Evolutionary conservation across 2,888 invertebrate species (phyloP).

Genomic region (Drosophila paramelanica): DNA sequence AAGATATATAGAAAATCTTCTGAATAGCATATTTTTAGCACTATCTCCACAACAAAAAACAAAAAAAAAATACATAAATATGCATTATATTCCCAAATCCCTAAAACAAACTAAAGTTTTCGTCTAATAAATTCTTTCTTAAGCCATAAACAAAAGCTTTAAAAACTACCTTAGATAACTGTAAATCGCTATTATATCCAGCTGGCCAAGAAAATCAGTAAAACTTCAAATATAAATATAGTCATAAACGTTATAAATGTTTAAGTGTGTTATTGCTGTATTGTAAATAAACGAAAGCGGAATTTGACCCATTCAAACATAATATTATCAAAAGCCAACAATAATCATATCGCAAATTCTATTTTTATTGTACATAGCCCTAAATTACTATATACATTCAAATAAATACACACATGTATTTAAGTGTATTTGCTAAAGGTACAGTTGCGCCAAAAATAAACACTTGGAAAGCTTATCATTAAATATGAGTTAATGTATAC

Average conservation of each 20-base stretch:
- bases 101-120: constrained; percentile 1
- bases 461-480: constrained; percentile 49
- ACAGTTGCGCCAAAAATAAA: constrained; percentile 58
- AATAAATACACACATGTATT: not conserved
- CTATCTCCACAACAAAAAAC: no score
- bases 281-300: not conserved
- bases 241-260: constrained; percentile 18
- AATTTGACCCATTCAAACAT: not conserved
- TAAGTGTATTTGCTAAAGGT: constrained; percentile 24
- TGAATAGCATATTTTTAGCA: not conserved
- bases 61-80: not conserved
- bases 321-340: constrained; percentile 21
- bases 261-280: constrained; percentile 22
- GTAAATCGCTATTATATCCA: constrained; percentile 17
- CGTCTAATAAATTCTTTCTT: constrained; percentile 1
- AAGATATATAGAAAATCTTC: not conserved
- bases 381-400: constrained; percentile 11
- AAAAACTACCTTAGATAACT: constrained; percentile 23
- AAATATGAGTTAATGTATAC: constrained; percentile 68
- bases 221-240: constrained; percentile 13
- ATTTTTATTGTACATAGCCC: constrained; percentile 49
- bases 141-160: constrained; percentile 50
- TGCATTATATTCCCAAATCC: not conserved
- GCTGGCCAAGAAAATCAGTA: not conserved
- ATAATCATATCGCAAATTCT: constrained; percentile 55